These are phyloP conservation scores for Brienomyrus longianalis DNA, from an alignment of 2,113 vertebrate species.

Conservation along the genomic window DNA sequence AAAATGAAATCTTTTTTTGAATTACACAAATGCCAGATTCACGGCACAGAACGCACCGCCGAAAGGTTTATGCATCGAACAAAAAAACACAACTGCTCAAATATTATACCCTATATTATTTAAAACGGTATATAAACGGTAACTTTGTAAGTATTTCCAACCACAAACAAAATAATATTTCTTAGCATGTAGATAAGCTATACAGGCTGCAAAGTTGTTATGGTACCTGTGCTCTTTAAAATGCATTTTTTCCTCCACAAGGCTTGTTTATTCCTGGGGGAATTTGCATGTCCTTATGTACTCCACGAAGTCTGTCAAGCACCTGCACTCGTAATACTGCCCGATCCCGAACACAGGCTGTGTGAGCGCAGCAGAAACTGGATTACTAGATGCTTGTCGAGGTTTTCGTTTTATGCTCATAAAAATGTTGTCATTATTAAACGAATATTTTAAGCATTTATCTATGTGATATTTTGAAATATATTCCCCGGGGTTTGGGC, in stretches of 20 bases:
- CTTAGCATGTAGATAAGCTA: neutral
- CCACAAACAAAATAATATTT: neutral
- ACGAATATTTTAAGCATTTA: neutral
- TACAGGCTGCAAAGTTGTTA: neutral
- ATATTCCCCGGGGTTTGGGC: neutral
- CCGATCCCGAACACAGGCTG: too few species aligned
- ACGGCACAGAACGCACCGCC: neutral
- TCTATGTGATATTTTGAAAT: neutral
- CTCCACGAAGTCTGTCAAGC: neutral
- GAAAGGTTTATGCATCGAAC: neutral
- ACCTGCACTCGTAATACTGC: neutral
- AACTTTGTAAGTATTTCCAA: neutral
- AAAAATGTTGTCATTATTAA: neutral
- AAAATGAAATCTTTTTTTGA: neutral
- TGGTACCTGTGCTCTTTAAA: neutral
- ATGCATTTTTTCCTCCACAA: neutral
- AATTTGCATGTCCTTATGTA: neutral
- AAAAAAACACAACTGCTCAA: neutral
- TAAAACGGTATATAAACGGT: neutral
- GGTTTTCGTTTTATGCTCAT: neutral
- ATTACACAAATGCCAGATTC: neutral
- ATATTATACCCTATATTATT: neutral
- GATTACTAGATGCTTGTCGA: neutral
- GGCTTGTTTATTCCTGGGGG: neutral
- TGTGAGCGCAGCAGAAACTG: neutral